Evolutionary conservation across 2,113 vertebrate genomes (phyloP).

Genomic region (Herpailurus yagouaroundi): DNA sequence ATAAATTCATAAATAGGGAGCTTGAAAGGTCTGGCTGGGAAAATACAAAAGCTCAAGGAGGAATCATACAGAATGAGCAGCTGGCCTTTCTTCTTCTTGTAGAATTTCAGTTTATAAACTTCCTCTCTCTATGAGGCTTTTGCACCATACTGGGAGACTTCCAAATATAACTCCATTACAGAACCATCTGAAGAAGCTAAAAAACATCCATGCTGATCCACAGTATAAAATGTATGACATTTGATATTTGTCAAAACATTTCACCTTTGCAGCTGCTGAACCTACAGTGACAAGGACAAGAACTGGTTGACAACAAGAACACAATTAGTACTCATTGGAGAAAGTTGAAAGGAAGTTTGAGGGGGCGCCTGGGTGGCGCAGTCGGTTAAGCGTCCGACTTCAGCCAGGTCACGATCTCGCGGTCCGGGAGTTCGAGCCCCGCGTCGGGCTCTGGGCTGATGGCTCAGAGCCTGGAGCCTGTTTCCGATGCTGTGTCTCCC

Average conservation of each 20-base stretch:
- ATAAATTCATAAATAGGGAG: conserved; percentile 63
- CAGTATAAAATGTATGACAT: conserved; percentile 29
- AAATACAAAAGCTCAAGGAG: conserved; percentile 52
- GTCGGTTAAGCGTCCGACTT: too few species aligned
- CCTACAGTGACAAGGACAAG: conserved; percentile 40
- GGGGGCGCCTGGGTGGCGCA: too few species aligned
- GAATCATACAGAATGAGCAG: conserved; percentile 46
- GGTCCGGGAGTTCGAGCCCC: too few species aligned
- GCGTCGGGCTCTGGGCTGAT: too few species aligned
- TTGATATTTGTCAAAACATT: conserved; percentile 65
- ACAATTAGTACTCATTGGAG: neutral
- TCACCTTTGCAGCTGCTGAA: conserved; percentile 63
- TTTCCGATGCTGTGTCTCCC: too few species aligned
- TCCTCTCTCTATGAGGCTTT: conserved; percentile 64
- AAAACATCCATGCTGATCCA: conserved; percentile 55
- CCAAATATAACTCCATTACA: conserved; percentile 77
- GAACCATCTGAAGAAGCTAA: conserved; percentile 65
- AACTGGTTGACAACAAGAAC: neutral
- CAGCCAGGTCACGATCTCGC: too few species aligned
- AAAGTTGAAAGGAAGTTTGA: neutral
- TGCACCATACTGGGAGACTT: conserved; percentile 74
- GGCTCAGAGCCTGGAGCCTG: too few species aligned
- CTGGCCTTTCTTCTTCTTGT: conserved; percentile 51
- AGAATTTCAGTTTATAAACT: conserved; percentile 68
- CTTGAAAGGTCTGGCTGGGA: conserved; percentile 39